Percentiles rank a stretch among this genome's conserved stretches.
These are phyloP conservation scores for Peribatodes rhomboidaria DNA, from an alignment of 2,888 invertebrate species.

Conservation along the genomic window DNA sequence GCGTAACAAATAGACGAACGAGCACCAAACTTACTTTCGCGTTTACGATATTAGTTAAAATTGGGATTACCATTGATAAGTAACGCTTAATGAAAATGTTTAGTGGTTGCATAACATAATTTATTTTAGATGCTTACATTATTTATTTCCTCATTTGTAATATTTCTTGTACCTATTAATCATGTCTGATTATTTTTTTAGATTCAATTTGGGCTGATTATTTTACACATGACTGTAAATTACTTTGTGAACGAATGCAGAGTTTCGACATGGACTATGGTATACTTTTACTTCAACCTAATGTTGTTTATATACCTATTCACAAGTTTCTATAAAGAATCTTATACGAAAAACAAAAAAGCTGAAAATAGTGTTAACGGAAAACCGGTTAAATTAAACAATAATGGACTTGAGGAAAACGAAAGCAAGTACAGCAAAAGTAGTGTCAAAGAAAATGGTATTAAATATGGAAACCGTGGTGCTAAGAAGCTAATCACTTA, in stretches of 20 bases:
- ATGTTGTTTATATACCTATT: conserved; percentile 87
- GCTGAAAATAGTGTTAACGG: background rate
- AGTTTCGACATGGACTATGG: conserved; percentile 36
- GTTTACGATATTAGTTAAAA: no score
- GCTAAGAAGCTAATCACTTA: background rate
- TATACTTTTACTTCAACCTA: conserved; percentile 65
- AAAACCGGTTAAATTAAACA: background rate
- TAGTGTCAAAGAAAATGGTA: no score
- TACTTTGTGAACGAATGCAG: conserved; percentile 75
- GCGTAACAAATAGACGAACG: no score
- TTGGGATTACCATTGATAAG: no score
- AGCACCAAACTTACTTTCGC: no score
- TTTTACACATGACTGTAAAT: conserved; percentile 51
- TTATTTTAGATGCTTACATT: no score
- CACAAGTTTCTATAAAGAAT: conserved; percentile 80
- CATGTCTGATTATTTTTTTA: conserved; percentile 61
- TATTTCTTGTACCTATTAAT: background rate
- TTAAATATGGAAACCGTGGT: background rate
- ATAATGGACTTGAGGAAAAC: background rate
- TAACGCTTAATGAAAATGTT: no score
- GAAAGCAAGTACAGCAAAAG: background rate
- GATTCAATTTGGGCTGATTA: conserved; percentile 90
- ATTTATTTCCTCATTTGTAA: background rate
- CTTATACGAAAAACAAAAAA: conserved; percentile 17
- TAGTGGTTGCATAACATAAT: no score